Evolutionary conservation across 2,113 vertebrate genomes (phyloP).

Genomic region (Pimephales promelas): DNA sequence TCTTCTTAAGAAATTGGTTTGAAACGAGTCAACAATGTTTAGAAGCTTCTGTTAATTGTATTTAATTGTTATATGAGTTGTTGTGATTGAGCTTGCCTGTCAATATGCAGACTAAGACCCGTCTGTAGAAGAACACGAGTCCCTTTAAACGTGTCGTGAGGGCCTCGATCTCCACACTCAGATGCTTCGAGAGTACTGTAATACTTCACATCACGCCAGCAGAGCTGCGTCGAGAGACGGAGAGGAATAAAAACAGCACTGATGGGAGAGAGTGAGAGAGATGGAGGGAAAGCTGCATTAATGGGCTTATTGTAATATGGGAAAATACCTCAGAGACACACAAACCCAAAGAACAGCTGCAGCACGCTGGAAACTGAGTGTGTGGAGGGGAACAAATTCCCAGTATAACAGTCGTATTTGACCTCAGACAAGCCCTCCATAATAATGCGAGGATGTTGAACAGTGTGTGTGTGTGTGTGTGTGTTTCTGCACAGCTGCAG

Average conservation of each 20-base stretch:
- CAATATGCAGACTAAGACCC: neutral
- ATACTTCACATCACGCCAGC: neutral
- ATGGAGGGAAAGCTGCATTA: constrained; percentile 49
- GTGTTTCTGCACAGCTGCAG: constrained; percentile 55
- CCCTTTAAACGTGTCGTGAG: neutral
- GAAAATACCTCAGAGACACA: constrained; percentile 49
- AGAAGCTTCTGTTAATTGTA: neutral
- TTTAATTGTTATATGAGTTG: neutral
- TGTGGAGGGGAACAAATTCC: constrained; percentile 20
- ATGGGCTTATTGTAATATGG: constrained; percentile 50
- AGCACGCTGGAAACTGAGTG: constrained; percentile 7
- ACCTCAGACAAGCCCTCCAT: constrained; percentile 36
- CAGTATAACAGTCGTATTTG: constrained; percentile 38
- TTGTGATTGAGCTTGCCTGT: neutral
- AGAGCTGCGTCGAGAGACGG: neutral
- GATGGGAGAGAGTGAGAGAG: neutral
- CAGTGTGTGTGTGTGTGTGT: constrained; percentile 6
- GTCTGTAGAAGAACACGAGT: neutral
- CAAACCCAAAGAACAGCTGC: constrained; percentile 51
- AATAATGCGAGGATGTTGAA: neutral
- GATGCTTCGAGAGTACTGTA: neutral
- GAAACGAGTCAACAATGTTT: neutral
- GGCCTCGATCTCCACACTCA: neutral
- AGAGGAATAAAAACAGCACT: constrained; percentile 3
- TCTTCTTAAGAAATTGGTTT: neutral